Percentiles rank a stretch among this genome's conserved stretches.
Conservation (phyloP, 2,113 vertebrate species). For the Sebastes schlegelii region DNA sequence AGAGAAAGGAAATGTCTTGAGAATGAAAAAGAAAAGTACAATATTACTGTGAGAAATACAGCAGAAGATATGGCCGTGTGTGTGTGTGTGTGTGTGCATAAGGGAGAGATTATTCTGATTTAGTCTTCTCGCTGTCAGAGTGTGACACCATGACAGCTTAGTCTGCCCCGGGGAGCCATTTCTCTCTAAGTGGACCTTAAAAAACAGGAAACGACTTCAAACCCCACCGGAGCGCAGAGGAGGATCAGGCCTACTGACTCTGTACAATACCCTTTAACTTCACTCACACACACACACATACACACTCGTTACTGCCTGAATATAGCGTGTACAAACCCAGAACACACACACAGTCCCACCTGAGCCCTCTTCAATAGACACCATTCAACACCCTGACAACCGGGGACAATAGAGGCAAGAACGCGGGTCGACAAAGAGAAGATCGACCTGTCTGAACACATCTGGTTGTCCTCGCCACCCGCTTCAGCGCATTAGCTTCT, state of each 20-base stretch:
- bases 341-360: slow-evolving; percentile 74
- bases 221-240: slow-evolving; percentile 64
- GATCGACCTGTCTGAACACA: slow-evolving; percentile 76
- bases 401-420: slow-evolving; percentile 72
- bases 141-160: slow-evolving; percentile 75
- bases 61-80: slow-evolving; percentile 2
- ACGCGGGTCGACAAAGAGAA: slow-evolving; percentile 54
- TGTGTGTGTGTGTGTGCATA: slow-evolving; percentile 35
- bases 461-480: slow-evolving; percentile 57
- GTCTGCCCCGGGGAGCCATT: slow-evolving; percentile 69
- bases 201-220: slow-evolving; percentile 81
- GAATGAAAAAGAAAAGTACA: background rate
- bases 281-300: slow-evolving; percentile 40
- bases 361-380: slow-evolving; percentile 75
- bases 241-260: slow-evolving; percentile 78
- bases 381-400: slow-evolving; percentile 76
- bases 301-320: slow-evolving; percentile 35
- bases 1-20: slow-evolving; percentile 5
- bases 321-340: slow-evolving; percentile 57
- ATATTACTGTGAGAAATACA: background rate
- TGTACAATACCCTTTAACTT: slow-evolving; percentile 73
- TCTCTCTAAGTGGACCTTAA: slow-evolving; percentile 76
- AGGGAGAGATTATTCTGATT: slow-evolving; percentile 69
- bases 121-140: slow-evolving; percentile 65
- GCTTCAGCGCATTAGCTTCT: slow-evolving; percentile 48